Evolutionary conservation across 2,888 invertebrate species (phyloP).

Genomic region (Cryptocephalus primarius): DNA sequence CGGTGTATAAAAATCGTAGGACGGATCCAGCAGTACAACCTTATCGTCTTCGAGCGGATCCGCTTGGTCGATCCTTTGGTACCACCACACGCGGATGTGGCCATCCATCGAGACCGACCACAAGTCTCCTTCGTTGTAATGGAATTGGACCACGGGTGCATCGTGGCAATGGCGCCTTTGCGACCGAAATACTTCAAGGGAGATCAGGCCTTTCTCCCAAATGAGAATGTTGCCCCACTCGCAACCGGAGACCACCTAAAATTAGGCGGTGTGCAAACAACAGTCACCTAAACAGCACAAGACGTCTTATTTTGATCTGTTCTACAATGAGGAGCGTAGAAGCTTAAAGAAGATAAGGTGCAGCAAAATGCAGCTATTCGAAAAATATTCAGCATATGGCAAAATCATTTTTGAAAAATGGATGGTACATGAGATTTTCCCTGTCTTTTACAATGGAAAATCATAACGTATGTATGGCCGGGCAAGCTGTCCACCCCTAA

Average conservation of each 20-base stretch:
- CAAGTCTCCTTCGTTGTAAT: slow-evolving; percentile 31
- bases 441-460: no score
- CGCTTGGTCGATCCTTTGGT: slow-evolving; percentile 81
- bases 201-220: slow-evolving; percentile 85
- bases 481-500: no score
- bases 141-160: slow-evolving; percentile 59
- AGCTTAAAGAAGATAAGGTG: no score
- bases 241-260: slow-evolving; percentile 68
- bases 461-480: no score
- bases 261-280: no score
- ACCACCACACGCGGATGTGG: slow-evolving; percentile 76
- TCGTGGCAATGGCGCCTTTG: slow-evolving; percentile 64
- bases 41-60: slow-evolving; percentile 73
- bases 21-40: slow-evolving; percentile 73
- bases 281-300: no score
- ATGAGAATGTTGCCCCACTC: slow-evolving; percentile 87
- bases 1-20: slow-evolving; percentile 62
- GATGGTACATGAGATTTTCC: no score
- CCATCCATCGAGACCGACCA: slow-evolving; percentile 57
- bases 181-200: slow-evolving; percentile 67
- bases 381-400: no score
- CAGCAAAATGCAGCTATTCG: no score
- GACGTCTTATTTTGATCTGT: no score
- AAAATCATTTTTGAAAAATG: no score
- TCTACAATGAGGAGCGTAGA: no score